phyloP scores from a whole-genome alignment of 2,113 vertebrate genomes.

The Puma concolor region DNA sequence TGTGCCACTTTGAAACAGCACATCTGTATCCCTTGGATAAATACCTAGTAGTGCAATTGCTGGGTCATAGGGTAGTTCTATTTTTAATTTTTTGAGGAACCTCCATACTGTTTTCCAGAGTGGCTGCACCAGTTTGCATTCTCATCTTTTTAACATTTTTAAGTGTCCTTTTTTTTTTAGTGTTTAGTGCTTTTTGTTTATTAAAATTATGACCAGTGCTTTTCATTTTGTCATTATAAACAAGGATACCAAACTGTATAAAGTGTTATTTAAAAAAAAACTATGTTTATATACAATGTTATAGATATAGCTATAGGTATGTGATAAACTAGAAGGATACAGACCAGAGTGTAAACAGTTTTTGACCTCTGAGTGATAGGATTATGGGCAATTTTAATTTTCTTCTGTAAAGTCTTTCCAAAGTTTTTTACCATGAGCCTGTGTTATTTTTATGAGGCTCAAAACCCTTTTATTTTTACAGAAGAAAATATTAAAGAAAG shows the following conservation, averaged over 20 bases:
- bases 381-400: constrained; percentile 27
- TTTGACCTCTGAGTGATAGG: not conserved
- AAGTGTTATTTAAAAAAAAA: not conserved
- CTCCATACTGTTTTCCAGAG: no score
- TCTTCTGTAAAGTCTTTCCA: not conserved
- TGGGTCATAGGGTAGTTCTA: no score
- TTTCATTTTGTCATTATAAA: not conserved
- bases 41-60: no score
- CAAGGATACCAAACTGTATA: not conserved
- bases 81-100: no score
- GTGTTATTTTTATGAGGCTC: not conserved
- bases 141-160: not conserved
- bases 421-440: not conserved
- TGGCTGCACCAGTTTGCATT: no score
- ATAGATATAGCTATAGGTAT: not conserved
- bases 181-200: not conserved
- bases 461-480: not conserved
- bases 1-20: no score
- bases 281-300: not conserved
- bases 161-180: not conserved
- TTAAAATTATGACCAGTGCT: not conserved
- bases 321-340: not conserved
- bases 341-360: not conserved
- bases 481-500: not conserved
- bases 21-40: no score